Conservation (phyloP, 37 sponge, comb jelly and placozoan species). For the Eunapius fragilis region DNA sequence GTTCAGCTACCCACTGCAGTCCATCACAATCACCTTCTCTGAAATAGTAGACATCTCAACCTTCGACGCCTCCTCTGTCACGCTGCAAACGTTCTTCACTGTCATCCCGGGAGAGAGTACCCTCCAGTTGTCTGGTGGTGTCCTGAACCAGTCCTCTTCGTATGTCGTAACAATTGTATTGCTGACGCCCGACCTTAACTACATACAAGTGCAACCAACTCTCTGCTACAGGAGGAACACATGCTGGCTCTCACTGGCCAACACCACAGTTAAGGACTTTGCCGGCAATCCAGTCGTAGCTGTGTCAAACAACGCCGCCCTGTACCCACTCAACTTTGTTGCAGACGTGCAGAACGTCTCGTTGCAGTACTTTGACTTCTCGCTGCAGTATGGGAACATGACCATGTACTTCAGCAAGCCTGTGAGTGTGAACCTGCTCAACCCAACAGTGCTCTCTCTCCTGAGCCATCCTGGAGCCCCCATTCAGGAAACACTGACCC, state of each 20-base stretch:
- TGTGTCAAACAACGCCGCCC: slow-evolving; percentile 29
- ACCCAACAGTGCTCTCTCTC: slow-evolving; percentile 60
- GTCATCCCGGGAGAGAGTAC: slow-evolving; percentile 6
- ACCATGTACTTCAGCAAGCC: slow-evolving; percentile 87
- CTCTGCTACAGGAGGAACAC: slow-evolving; percentile 87
- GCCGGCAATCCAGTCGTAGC: slow-evolving; percentile 64
- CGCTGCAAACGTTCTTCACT: slow-evolving; percentile 84
- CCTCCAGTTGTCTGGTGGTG: slow-evolving; percentile 72
- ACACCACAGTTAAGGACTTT: slow-evolving; percentile 59
- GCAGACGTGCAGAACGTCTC: slow-evolving; percentile 62
- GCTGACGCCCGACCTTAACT: slow-evolving; percentile 71
- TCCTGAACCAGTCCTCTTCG: slow-evolving; percentile 28
- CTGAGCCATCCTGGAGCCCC: slow-evolving; percentile 20
- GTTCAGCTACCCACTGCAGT: slow-evolving; percentile 77
- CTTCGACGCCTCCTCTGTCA: slow-evolving; percentile 53
- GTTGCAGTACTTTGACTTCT: slow-evolving; percentile 79
- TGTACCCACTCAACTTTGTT: slow-evolving; percentile 56
- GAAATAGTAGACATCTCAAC: slow-evolving; percentile 79
- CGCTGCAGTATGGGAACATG: slow-evolving; percentile 71
- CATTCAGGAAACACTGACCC: slow-evolving; percentile 18
- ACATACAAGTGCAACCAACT: slow-evolving; percentile 63
- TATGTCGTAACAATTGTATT: slow-evolving; percentile 71
- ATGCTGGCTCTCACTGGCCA: slow-evolving; percentile 81
- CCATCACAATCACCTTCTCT: slow-evolving; percentile 79
- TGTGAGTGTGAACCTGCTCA: slow-evolving; percentile 59